Base-by-base conservation (phyloP, 1,140 invertebrate genomes). In the Pectinophora gossypiella region DNA sequence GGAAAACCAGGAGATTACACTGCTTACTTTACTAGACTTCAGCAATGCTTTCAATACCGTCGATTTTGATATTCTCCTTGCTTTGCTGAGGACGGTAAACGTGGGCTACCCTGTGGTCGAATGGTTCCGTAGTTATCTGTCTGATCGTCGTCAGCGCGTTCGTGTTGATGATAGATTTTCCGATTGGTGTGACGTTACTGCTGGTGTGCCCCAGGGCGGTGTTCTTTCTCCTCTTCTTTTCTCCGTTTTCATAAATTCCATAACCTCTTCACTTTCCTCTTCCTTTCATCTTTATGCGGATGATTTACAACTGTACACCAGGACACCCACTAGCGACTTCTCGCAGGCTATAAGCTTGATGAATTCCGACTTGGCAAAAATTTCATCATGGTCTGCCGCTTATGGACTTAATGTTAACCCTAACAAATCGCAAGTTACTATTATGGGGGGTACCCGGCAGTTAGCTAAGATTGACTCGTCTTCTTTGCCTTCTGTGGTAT, bases 151-250 rank as follows among this genome's bases (percentile, higher is more conserved):
- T 3, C 45, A 48, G 22, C 21, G 19, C 1, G 27, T 48, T 6
- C 22, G 16, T 5, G 20, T 9, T 16, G 45, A 32, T 32, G 27
- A 32, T 2, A 13, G n/a, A 10, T 48, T 13, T 12, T 48, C 45
- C 19, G 22, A 32, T 13, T 48, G 45, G 45, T 48, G 45, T 48
- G 27, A 27, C 22, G 20, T 48, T n/a, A 6, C 22, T 48, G 7
- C 45, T 12, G 45, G 45, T 27, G 45, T 48, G 9, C 45, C 45
- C 23, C 21, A 48, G 45, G 48, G 35, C 10, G 48, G 48, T 4
- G 18, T 42, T 7, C 35, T 49, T 2, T 49, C 35, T 12, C 48
- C 48, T 22, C 48, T 49, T 10, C 48, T 49, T 16, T 49, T 49
- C 19, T 32, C 6, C 18, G 32, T 47, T 5, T 47, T 47, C 10